Base-by-base conservation (phyloP, 2,888 invertebrate species). In the Clusia tigrina region DNA sequence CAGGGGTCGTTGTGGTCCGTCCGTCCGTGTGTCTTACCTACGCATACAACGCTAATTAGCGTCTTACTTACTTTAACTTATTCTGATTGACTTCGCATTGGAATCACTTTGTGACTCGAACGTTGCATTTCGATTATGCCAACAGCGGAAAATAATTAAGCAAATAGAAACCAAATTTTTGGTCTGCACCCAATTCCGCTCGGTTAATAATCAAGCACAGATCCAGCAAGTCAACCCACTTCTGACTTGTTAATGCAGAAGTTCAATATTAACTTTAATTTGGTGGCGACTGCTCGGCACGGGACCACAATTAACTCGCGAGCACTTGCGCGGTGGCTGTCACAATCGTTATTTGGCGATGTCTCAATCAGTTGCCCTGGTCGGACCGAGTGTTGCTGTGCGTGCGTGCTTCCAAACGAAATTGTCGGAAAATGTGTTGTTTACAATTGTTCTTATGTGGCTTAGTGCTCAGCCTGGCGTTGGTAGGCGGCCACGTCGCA, bases 351-450 rank as follows among this genome's bases (percentile, higher is more conserved):
- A 32, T 32, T 32, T 25, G 18, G 6, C 18, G 32, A 54, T 32
- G 54, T 54, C 54, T 55, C 55, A 37, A 55, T 55, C 55, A 55
- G 55, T 55, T 55, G n/a, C n/a, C n/a, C n/a, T n/a, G n/a, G n/a
- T n/a, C n/a, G n/a, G n/a, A n/a, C n/a, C n/a, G 22, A 17, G 54
- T 25, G 17, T 18, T 9, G 32, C 12, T n/a, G 38, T 38, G 37
- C 17, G 25, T 5, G 17, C 54, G 54, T 54, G 18, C n/a, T n/a
- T 24, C 6, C 25, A 20, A 23, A 17, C n/a, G n/a, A n/a, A n/a
- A n/a, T n/a, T n/a, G n/a, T n/a, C n/a, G n/a, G n/a, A n/a, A n/a
- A n/a, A n/a, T n/a, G n/a, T n/a, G n/a, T n/a, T n/a, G n/a, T n/a
- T n/a, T n/a, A n/a, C n/a, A n/a, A n/a, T n/a, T 23, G 24, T 24